Evolutionary conservation across 1,140 invertebrate species (phyloP).

Genomic region (Diploscapter pachys): DNA sequence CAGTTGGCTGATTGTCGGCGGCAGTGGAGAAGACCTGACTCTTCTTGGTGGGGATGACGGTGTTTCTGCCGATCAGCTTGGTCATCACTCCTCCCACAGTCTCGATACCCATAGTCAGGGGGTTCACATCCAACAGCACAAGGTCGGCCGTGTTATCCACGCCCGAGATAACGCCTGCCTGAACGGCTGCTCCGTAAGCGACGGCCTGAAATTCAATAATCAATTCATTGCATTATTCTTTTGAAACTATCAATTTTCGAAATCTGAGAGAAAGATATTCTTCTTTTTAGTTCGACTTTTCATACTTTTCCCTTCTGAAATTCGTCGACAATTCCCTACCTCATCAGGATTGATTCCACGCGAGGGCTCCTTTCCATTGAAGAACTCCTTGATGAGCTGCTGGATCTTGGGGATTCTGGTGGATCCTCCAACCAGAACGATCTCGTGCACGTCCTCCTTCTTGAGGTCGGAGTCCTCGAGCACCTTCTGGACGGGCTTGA

Average conservation of each 20-base stretch:
- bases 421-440: slow-evolving; percentile 76
- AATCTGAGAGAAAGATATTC: too few relatives aligned
- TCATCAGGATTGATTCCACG: slow-evolving; percentile 69
- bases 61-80: slow-evolving; percentile 93
- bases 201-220: slow-evolving; percentile 71
- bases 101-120: slow-evolving; percentile 96
- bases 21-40: slow-evolving; percentile 98
- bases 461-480: slow-evolving; percentile 73
- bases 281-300: too few relatives aligned
- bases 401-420: slow-evolving; percentile 98
- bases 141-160: slow-evolving; percentile 83
- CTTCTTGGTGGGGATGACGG: slow-evolving; percentile 97
- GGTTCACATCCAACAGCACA: slow-evolving; percentile 93
- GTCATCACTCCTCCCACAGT: slow-evolving; percentile 99
- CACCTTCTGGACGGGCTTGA: slow-evolving; percentile 82
- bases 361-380: slow-evolving; percentile 92
- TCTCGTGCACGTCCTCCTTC: slow-evolving; percentile 72
- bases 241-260: too few relatives aligned
- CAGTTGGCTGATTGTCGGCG: slow-evolving; percentile 97
- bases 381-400: slow-evolving; percentile 95
- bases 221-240: slow-evolving; percentile 26
- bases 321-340: too few relatives aligned
- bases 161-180: slow-evolving; percentile 75
- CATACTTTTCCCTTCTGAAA: too few relatives aligned
- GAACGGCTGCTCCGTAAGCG: slow-evolving; percentile 95